Evolutionary conservation across 2,888 invertebrate genomes (phyloP).

Genomic region (Athalia rosae): DNA sequence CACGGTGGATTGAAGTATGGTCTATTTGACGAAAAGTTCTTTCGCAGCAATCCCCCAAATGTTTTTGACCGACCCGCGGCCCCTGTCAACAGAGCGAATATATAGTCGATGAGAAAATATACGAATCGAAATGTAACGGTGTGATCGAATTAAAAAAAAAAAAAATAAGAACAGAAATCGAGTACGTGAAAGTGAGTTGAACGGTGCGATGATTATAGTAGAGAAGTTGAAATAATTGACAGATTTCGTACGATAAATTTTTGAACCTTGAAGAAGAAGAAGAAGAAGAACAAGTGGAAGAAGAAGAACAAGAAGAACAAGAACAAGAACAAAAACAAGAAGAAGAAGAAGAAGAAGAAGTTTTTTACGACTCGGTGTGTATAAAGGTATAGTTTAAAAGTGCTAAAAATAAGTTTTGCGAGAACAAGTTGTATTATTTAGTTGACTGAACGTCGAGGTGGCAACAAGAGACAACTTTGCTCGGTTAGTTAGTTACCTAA

Average conservation of each 20-base stretch:
- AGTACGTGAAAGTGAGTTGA: too few species aligned
- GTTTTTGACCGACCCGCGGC: not conserved
- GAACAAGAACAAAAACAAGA: not conserved
- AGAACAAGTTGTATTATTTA: conserved; percentile 23
- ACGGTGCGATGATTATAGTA: too few species aligned
- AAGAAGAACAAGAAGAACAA: too few species aligned
- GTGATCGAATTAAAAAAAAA: too few species aligned
- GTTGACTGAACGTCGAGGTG: not conserved
- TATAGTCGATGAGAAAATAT: too few species aligned
- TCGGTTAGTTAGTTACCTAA: conserved; percentile 42
- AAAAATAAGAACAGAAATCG: too few species aligned
- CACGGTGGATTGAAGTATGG: conserved; percentile 11
- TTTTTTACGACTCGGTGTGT: not conserved
- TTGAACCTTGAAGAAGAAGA: too few species aligned
- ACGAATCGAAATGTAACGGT: too few species aligned
- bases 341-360: not conserved
- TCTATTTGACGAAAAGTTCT: conserved; percentile 39
- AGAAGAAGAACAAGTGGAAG: too few species aligned
- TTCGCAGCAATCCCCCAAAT: conserved; percentile 23
- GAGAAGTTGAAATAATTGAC: too few species aligned
- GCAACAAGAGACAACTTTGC: conserved; percentile 29
- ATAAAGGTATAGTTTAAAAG: not conserved
- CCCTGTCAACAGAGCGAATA: conserved; percentile 14
- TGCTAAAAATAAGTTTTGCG: not conserved
- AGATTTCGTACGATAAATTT: too few species aligned